Evolutionary conservation across 2,888 invertebrate species (phyloP).

Genomic region (Tetropium fuscum): DNA sequence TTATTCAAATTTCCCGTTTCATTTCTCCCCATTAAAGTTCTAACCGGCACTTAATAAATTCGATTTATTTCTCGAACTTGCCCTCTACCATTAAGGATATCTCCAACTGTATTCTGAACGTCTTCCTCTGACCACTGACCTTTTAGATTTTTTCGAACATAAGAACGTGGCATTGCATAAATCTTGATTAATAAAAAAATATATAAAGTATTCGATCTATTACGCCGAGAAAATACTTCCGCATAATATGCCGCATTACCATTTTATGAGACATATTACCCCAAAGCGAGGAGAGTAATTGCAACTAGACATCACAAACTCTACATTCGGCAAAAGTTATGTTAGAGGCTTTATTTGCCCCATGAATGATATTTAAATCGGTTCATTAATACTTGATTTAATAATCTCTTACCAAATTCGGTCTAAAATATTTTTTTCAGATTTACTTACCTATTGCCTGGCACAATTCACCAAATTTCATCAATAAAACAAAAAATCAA

Average conservation of each 20-base stretch:
- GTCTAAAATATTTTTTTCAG: constrained; percentile 4
- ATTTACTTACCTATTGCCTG: constrained; percentile 11
- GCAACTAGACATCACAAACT: constrained; percentile 13
- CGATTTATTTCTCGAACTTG: constrained; percentile 29
- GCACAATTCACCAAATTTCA: not conserved
- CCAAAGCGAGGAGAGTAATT: constrained; percentile 18
- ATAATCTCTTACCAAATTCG: constrained; percentile 2
- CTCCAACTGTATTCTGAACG: constrained; percentile 11
- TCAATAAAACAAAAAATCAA: constrained; percentile 9
- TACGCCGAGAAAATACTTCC: too few relatives aligned
- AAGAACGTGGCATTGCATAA: constrained; percentile 5
- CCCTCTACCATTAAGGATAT: constrained; percentile 23
- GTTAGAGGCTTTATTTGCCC: not conserved
- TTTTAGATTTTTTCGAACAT: not conserved
- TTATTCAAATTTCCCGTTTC: constrained; percentile 30
- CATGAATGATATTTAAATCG: not conserved
- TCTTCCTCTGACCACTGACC: constrained; percentile 19
- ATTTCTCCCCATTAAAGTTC: constrained; percentile 30
- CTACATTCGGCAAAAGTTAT: constrained; percentile 17
- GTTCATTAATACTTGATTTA: constrained; percentile 5
- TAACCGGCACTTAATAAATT: constrained; percentile 29
- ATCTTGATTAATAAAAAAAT: not conserved
- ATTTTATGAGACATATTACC: constrained; percentile 27
- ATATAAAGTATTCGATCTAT: constrained; percentile 21
- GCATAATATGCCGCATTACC: constrained; percentile 29